phyloP scores from a whole-genome alignment of 1,140 invertebrate species.

The Drosophila nasuta region DNA sequence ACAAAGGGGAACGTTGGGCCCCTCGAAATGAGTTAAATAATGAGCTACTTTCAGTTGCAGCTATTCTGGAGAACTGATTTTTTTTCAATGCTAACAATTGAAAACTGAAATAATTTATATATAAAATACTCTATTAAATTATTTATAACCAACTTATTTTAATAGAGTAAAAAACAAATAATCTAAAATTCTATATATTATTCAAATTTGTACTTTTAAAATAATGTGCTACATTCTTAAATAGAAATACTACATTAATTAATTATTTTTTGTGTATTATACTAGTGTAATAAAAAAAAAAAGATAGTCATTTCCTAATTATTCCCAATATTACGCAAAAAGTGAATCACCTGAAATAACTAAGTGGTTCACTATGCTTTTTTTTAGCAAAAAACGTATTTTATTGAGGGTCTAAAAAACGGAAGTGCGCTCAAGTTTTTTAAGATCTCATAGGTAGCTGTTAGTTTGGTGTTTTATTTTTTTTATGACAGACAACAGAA shows the following conservation, averaged over 20 bases:
- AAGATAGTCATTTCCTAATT: background rate
- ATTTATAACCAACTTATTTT: no score
- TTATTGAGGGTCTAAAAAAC: constrained; percentile 74
- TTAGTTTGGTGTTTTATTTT: constrained; percentile 49
- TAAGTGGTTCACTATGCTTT: background rate
- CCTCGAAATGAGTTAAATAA: constrained; percentile 35
- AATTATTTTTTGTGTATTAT: no score
- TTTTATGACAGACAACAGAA: constrained; percentile 48
- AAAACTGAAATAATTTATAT: no score
- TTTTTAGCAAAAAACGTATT: constrained; percentile 29
- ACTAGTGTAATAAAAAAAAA: no score
- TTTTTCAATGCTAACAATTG: background rate
- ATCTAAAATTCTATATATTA: no score
- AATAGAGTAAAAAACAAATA: no score
- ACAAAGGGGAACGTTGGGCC: constrained; percentile 59
- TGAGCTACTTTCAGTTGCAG: constrained; percentile 24
- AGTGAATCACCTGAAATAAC: background rate
- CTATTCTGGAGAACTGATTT: background rate
- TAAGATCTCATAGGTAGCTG: constrained; percentile 47
- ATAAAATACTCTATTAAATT: no score
- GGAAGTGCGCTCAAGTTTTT: constrained; percentile 65
- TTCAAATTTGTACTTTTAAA: no score
- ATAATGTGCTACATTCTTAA: no score
- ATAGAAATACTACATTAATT: no score
- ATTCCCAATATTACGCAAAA: background rate